Base-by-base conservation (phyloP, 1,140 invertebrate genomes). In the Plodia interpunctella region DNA sequence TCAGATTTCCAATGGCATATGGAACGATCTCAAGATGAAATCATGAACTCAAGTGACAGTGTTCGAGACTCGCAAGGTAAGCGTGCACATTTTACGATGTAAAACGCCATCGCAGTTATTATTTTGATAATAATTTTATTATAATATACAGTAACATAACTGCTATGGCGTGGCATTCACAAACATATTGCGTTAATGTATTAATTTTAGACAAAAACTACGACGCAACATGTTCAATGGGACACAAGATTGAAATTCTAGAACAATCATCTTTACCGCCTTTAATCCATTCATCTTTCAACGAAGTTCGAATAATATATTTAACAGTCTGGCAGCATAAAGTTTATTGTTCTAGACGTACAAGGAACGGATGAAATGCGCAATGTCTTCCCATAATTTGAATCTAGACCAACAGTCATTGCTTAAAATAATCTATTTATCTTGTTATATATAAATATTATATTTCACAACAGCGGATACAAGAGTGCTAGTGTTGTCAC, bases 341-440 rank as follows among this genome's bases (percentile, higher is more conserved):
- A 87, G 77, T 81, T 84, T 70, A 80, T 77, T 74, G 82, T 76
- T 71, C 74, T 73, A 82, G 76, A 67, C 65, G 66, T 70, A 84
- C 78, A 88, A 88, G 86, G 86, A 88, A 88, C 86, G 84, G 86
- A 88, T 88, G 86, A 88, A 88, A 88, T 88, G 86, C 86, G 86
- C 86, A 89, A 89, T 89, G 86, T 89, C 86, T 89, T 89, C 84
- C 86, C 86, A 89, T 89, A 89, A 89, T 86, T 83, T 87, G 80
- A 85, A 79, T 75, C 67, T 74, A 80, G 72, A 78, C 65, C 75
- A 78, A 78, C 80, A 80, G 79, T 84, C 81, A 88, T 85, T 81
- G 86, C 86, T 87, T 86, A 74, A 80, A 84, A 76, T 84, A 82
- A 84, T 85, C 59, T 87, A 83, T 83, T 72, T 78, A 81, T 78